Evolutionary conservation across 2,888 invertebrate species (phyloP), one percentile per base, ranked within the genome.

Genomic region (Rhaphigaster nebulosa): DNA sequence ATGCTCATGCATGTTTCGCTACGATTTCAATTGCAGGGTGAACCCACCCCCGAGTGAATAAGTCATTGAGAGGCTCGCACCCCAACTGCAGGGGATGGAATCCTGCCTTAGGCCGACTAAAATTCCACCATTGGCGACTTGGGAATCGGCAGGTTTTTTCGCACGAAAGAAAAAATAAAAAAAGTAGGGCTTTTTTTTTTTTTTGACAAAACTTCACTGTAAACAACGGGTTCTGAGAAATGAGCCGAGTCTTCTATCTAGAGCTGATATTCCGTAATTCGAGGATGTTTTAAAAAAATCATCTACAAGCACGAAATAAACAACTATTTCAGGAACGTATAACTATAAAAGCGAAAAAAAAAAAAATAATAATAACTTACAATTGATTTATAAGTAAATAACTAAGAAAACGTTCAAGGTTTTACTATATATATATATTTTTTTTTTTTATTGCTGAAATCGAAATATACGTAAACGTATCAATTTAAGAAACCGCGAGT

Each of bases 11-110:
- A 65, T 15, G 65, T 29, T 65, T 65, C 29, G 65, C 20, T n/a
- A n/a, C n/a, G n/a, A n/a, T 18, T 65, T 65, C 65, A 65, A 65
- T 65, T 65, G 65, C 29, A 65, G 65, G 65, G 65, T 29, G 65
- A 65, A 65, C 15, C 65, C 65, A 29, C 13, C 65, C 65, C 65
- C 65, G 6, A 65, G 29, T 65, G 65, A 65, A 65, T 65, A 65
- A 65, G 65, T 65, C 65, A 65, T 65, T 65, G 65, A 65, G 65
- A 29, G 15, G 15, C 29, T 65, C 15, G 1, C 13, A 4, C 65
- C 65, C 65, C 29, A 65, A 65, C 65, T 65, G 65, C 65, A 65
- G 65, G 29, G 65, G 65, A 18, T 29, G 29, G 29, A 65, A 65
- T 65, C 65, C 65, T 29, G 15, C 65, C 65, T 65, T 29, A 65